Evolutionary conservation across 2,113 vertebrate genomes (phyloP).

Genomic region (Otus sunia): DNA sequence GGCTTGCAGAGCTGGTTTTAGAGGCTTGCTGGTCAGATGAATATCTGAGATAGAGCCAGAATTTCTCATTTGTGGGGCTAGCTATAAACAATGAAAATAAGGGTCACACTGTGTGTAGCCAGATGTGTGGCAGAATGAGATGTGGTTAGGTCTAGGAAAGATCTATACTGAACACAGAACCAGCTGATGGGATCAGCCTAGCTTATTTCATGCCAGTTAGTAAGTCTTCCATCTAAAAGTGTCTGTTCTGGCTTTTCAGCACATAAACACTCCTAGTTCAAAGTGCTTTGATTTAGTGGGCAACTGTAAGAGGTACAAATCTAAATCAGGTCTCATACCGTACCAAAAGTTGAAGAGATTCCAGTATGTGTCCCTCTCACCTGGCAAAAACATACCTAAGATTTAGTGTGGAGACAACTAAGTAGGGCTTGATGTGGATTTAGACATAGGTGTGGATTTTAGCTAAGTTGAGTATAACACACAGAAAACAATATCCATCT

Average conservation of each 20-base stretch:
- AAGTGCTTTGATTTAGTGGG: neutral
- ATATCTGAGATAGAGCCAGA: neutral
- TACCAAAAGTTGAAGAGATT: neutral
- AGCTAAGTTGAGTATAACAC: neutral
- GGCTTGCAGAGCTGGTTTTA: constrained; percentile 1
- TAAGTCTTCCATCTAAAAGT: neutral
- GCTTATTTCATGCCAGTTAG: neutral
- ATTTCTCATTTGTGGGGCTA: neutral
- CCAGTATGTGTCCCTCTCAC: neutral
- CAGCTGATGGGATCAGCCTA: neutral
- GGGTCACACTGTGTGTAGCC: neutral
- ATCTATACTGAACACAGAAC: neutral
- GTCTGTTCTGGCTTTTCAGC: neutral
- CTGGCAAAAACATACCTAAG: neutral
- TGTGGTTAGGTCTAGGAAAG: neutral
- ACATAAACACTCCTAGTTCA: neutral
- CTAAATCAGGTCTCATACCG: neutral
- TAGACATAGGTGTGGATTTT: neutral
- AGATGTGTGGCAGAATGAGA: neutral
- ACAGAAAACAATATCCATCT: neutral
- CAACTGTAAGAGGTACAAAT: neutral
- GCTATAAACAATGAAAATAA: neutral
- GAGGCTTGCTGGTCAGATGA: neutral
- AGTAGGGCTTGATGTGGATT: neutral
- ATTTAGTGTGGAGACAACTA: neutral